Evolutionary conservation across 2,888 invertebrate genomes (phyloP).

Genomic region (Odontomyia ornata): DNA sequence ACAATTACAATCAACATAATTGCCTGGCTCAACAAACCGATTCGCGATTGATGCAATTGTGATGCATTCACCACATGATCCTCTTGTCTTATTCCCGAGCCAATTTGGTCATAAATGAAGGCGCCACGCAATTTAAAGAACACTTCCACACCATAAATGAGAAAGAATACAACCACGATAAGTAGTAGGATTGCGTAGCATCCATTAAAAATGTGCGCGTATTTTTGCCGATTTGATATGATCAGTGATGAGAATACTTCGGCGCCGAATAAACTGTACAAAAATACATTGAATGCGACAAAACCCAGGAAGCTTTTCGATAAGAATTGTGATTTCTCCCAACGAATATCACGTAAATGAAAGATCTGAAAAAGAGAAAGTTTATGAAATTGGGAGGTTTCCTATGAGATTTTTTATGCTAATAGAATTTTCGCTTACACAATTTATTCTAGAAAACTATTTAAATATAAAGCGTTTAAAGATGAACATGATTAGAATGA

Average conservation of each 20-base stretch:
- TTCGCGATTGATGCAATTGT: slow-evolving; percentile 88
- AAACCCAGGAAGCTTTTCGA: slow-evolving; percentile 92
- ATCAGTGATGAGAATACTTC: slow-evolving; percentile 67
- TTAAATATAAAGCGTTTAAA: no score
- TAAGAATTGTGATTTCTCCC: slow-evolving; percentile 88
- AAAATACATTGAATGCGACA: slow-evolving; percentile 87
- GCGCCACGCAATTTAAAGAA: slow-evolving; percentile 92
- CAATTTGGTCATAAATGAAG: slow-evolving; percentile 78
- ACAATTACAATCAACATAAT: slow-evolving; percentile 89
- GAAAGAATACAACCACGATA: slow-evolving; percentile 89
- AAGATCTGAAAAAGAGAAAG: slow-evolving; percentile 74
- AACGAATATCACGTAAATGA: slow-evolving; percentile 85
- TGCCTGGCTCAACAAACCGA: slow-evolving; percentile 89
- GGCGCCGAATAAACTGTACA: slow-evolving; percentile 83
- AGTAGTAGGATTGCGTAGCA: slow-evolving; percentile 91
- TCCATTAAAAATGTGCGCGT: slow-evolving; percentile 89
- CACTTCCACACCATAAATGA: slow-evolving; percentile 93
- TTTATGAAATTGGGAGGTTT: neutral
- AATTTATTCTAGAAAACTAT: no score
- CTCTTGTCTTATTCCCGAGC: slow-evolving; percentile 67
- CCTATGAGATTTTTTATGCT: no score
- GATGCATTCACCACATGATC: slow-evolving; percentile 76
- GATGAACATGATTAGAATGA: no score
- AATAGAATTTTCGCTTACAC: no score
- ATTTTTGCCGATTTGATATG: slow-evolving; percentile 61